Percentiles rank a stretch among this genome's conserved stretches.
Conservation (phyloP, 2,797 vertebrate species). For the Notoglanidium macrostoma region DNA sequence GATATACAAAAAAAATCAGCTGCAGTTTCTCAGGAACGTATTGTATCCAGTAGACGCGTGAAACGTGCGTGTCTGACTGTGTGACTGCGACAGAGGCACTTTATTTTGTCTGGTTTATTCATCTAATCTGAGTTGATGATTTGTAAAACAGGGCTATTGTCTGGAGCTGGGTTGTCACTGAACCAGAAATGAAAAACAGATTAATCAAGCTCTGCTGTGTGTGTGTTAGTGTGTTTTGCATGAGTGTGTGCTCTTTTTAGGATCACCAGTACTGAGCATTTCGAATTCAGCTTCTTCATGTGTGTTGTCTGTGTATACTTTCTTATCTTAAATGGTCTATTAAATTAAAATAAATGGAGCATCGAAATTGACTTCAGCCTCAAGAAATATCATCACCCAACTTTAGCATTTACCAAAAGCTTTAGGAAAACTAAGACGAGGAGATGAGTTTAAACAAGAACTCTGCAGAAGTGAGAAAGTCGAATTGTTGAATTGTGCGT, state of each 20-base stretch:
- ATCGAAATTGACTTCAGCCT: conserved; percentile 67
- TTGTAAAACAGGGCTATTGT: background rate
- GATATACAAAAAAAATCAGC: background rate
- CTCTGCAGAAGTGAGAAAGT: background rate
- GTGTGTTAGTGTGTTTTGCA: conserved; percentile 13
- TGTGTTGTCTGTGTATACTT: conserved; percentile 22
- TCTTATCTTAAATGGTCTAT: conserved; percentile 71
- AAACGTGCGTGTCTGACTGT: background rate
- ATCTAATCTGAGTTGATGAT: conserved; percentile 29
- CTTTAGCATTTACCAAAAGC: background rate
- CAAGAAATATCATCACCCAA: conserved; percentile 23
- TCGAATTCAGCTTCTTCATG: background rate
- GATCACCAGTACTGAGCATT: background rate
- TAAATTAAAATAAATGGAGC: conserved; percentile 75
- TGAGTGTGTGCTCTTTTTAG: background rate
- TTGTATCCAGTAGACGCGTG: conserved; percentile 21
- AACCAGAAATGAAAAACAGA: conserved; percentile 12
- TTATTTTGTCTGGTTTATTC: conserved; percentile 32
- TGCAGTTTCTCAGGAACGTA: conserved; percentile 2
- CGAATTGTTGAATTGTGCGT: background rate
- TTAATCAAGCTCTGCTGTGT: conserved; percentile 7
- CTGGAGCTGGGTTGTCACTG: conserved; percentile 3
- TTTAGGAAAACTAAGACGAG: background rate
- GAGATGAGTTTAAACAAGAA: background rate
- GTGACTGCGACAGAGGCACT: background rate